phyloP scores from a whole-genome alignment of 2,797 vertebrate species.

The Phylloscopus collybita region DNA sequence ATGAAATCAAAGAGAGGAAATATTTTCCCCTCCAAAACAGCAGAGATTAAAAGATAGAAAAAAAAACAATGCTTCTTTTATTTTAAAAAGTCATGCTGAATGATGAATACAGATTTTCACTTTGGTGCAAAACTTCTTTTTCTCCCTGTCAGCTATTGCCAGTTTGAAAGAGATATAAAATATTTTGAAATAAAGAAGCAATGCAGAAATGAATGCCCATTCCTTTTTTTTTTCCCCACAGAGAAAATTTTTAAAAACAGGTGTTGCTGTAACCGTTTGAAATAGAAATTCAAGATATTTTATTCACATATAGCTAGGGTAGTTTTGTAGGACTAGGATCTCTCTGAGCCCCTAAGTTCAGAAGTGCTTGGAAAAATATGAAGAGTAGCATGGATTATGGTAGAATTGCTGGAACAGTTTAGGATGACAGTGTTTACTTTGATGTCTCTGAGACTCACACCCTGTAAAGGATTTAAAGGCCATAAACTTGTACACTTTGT shows the following conservation, averaged over 20 bases:
- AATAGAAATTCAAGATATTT: not conserved
- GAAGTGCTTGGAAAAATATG: not conserved
- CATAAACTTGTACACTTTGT: not conserved
- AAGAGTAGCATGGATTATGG: not conserved
- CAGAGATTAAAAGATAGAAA: slow-evolving; percentile 3
- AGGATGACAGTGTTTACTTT: slow-evolving; percentile 1
- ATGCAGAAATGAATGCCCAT: not conserved
- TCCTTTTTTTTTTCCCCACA: not conserved
- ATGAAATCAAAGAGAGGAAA: slow-evolving; percentile 53
- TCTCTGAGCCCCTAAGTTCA: not conserved
- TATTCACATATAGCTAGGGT: not conserved
- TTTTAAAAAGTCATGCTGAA: slow-evolving; percentile 26
- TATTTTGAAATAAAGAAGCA: not conserved
- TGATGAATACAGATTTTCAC: slow-evolving; percentile 2
- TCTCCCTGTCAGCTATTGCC: not conserved
- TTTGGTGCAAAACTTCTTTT: not conserved
- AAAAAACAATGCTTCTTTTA: slow-evolving; percentile 8
- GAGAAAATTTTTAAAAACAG: not conserved
- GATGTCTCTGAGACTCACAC: not conserved
- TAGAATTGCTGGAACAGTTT: not conserved
- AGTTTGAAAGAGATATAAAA: not conserved
- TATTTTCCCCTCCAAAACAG: slow-evolving; percentile 27
- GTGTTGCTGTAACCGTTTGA: not conserved
- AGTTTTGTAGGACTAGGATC: not conserved
- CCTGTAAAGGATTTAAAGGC: slow-evolving; percentile 27